Evolutionary conservation across 2,888 invertebrate genomes (phyloP).

Genomic region (Drosophila meridiana): DNA sequence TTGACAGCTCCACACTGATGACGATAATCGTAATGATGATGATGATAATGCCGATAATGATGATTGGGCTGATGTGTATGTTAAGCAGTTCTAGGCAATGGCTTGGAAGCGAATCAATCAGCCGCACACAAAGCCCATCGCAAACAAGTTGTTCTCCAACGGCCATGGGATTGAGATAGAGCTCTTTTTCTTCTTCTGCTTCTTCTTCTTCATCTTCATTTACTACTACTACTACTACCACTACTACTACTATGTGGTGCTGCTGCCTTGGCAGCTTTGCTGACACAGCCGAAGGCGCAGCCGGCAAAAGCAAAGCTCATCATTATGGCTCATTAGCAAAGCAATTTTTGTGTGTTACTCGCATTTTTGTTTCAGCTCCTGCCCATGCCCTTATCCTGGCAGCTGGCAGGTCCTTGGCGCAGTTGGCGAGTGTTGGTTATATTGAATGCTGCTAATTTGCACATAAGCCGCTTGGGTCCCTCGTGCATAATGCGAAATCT

Average conservation of each 20-base stretch:
- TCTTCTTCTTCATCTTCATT: slow-evolving; percentile 6
- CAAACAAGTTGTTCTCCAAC: slow-evolving; percentile 50
- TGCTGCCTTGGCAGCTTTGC: slow-evolving; percentile 12
- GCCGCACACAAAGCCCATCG: slow-evolving; percentile 50
- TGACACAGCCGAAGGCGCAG: slow-evolving; percentile 33
- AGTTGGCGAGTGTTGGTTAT: slow-evolving; percentile 54
- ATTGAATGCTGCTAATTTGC: slow-evolving; percentile 81
- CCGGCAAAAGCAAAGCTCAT: slow-evolving; percentile 65
- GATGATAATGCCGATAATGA: slow-evolving; percentile 12
- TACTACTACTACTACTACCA: slow-evolving; percentile 10
- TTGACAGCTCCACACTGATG: slow-evolving; percentile 54
- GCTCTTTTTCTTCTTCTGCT: neutral
- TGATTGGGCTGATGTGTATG: slow-evolving; percentile 45
- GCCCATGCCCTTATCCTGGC: slow-evolving; percentile 1
- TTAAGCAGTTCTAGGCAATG: slow-evolving; percentile 55
- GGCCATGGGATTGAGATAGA: neutral
- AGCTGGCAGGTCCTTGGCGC: slow-evolving; percentile 17
- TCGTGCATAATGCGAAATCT: slow-evolving; percentile 67
- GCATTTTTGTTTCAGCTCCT: slow-evolving; percentile 12
- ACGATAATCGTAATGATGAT: slow-evolving; percentile 7
- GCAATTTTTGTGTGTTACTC: slow-evolving; percentile 72
- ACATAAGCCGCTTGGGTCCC: slow-evolving; percentile 71
- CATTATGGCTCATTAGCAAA: slow-evolving; percentile 81
- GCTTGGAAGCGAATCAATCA: slow-evolving; percentile 73
- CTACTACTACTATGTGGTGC: neutral